Conservation (phyloP, 1,140 invertebrate species). For the Nebria ingens region DNA sequence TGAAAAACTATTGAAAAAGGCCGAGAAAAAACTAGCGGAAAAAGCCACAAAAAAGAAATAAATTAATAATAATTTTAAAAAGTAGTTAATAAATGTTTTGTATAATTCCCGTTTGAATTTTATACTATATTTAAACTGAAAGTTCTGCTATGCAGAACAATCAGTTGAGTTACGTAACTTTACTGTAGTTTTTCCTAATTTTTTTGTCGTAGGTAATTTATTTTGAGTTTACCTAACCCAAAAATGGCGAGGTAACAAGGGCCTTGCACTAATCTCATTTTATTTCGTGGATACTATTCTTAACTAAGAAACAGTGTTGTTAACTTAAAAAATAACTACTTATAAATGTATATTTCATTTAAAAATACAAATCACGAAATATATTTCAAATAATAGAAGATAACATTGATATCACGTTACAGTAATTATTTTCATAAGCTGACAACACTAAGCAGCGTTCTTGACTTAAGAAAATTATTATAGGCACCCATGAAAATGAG, state of each 20-base stretch:
- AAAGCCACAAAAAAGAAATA: slow-evolving; percentile 59
- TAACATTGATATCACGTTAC: neutral
- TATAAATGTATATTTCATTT: too few relatives aligned
- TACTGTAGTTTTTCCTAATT: slow-evolving; percentile 2
- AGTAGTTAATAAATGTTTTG: neutral
- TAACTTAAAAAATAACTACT: too few relatives aligned
- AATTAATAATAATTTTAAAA: slow-evolving; percentile 9
- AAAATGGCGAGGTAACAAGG: too few relatives aligned
- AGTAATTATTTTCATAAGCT: neutral
- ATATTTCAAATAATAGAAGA: too few relatives aligned
- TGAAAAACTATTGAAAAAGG: slow-evolving; percentile 65
- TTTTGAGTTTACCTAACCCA: too few relatives aligned
- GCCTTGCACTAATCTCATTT: too few relatives aligned
- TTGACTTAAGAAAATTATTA: neutral
- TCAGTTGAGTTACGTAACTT: neutral
- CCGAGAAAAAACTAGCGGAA: slow-evolving; percentile 66
- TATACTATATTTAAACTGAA: neutral
- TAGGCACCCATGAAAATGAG: neutral
- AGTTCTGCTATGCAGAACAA: neutral
- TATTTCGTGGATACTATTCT: too few relatives aligned
- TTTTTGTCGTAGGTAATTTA: too few relatives aligned
- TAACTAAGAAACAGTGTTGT: too few relatives aligned
- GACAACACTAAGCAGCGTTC: neutral
- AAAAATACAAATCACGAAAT: too few relatives aligned
- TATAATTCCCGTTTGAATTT: neutral